Percentiles rank a stretch among this genome's conserved stretches.
Evolutionary conservation across 2,888 invertebrate species (phyloP).

Genomic region (Trachelus iudaicus): DNA sequence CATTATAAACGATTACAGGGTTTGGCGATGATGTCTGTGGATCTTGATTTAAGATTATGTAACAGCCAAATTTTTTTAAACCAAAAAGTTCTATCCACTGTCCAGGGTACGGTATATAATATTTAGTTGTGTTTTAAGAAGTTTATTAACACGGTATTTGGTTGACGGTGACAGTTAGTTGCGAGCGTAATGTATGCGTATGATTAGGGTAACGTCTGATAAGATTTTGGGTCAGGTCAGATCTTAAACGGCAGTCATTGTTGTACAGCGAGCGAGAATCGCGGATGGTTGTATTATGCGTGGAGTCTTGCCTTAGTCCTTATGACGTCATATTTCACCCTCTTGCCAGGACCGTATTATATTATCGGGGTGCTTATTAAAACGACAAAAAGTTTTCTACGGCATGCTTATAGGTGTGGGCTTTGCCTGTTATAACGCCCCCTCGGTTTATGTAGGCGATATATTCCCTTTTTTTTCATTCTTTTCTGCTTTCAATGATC

Average conservation of each 20-base stretch:
- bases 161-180: not conserved
- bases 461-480: not conserved
- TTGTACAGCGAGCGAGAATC: not conserved
- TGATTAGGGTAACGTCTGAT: not conserved
- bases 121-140: not conserved
- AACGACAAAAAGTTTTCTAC: not conserved
- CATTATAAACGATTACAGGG: not conserved
- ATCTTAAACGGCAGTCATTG: not conserved
- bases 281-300: not conserved
- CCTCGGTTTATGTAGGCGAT: not conserved
- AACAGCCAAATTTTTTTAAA: not conserved
- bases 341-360: not conserved
- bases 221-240: not conserved
- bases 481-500: not conserved
- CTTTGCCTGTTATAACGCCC: not conserved
- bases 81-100: not conserved
- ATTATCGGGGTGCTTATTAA: not conserved
- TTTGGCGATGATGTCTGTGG: not conserved
- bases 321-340: not conserved
- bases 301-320: not conserved
- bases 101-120: not conserved
- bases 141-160: not conserved
- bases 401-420: not conserved
- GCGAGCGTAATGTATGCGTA: not conserved
- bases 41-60: not conserved